A percentile compares a stretch with the other conserved stretches of the same genome.
Conservation (phyloP, 2,797 vertebrate species). For the Clamator glandarius region DNA sequence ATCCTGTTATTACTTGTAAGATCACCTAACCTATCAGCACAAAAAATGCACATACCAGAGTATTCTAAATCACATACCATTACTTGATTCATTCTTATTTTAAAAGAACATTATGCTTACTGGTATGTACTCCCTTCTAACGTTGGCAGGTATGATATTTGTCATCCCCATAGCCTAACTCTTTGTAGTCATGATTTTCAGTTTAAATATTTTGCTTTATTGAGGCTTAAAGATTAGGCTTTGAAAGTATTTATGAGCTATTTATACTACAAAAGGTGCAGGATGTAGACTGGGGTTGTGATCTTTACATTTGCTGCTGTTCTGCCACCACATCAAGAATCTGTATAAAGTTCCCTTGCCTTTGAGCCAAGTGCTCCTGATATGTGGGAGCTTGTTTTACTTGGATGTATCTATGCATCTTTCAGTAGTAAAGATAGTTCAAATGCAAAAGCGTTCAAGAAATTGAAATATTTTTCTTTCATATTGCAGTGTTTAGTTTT, state of each 20-base stretch:
- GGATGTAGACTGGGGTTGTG: background rate
- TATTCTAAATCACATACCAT: background rate
- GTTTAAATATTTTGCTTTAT: background rate
- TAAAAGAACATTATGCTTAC: fast-evolving
- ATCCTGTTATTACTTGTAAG: background rate
- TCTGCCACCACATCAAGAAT: background rate
- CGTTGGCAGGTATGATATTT: background rate
- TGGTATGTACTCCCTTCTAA: background rate
- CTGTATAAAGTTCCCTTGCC: fast-evolving
- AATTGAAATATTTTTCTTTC: background rate
- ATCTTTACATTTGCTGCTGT: background rate
- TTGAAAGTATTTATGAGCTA: background rate
- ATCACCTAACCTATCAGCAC: background rate
- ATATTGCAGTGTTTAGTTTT: background rate
- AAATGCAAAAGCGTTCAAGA: background rate
- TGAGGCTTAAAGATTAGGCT: background rate
- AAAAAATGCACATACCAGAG: background rate
- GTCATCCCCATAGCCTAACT: fast-evolving
- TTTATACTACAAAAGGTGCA: background rate
- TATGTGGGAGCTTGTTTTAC: background rate
- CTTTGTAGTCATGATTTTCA: background rate
- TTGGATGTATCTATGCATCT: background rate
- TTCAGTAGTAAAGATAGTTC: background rate
- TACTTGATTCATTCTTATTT: background rate
- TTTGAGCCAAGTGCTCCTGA: background rate